phyloP scores from a whole-genome alignment of 2,888 invertebrate species.

The Orthosia cruda region DNA sequence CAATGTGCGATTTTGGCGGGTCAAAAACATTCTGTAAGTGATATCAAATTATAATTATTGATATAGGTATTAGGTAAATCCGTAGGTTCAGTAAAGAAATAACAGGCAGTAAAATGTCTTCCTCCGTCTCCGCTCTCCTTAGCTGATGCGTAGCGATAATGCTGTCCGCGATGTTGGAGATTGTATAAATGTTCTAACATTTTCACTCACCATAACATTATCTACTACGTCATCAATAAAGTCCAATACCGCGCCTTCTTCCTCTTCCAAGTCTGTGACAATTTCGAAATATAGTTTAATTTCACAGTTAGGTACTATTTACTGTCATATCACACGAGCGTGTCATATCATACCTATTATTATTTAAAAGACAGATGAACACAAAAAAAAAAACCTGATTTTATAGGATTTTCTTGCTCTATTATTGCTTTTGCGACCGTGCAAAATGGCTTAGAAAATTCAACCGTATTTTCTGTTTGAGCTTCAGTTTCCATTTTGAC shows the following conservation, averaged over 20 bases:
- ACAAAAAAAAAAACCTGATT: constrained; percentile 30
- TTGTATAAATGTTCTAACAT: background rate
- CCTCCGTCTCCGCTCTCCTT: too few species aligned
- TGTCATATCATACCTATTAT: too few species aligned
- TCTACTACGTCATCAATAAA: constrained; percentile 82
- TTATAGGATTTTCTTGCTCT: constrained; percentile 1
- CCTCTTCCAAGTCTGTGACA: constrained; percentile 84
- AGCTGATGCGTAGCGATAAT: background rate
- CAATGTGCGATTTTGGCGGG: constrained; percentile 28
- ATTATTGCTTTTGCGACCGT: constrained; percentile 6
- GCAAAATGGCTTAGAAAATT: constrained; percentile 12
- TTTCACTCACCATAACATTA: constrained; percentile 78
- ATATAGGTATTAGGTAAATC: background rate
- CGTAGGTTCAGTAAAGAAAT: background rate
- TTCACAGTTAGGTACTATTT: background rate
- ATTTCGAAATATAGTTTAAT: background rate
- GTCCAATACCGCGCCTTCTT: constrained; percentile 85
- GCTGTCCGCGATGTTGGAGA: background rate
- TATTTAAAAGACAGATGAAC: constrained; percentile 13
- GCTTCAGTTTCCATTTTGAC: constrained; percentile 15
- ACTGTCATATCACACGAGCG: constrained; percentile 8
- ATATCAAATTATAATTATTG: background rate
- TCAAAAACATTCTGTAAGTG: constrained; percentile 67
- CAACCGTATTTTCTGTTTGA: background rate
- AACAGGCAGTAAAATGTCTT: background rate